Percentiles rank a stretch among this genome's conserved stretches.
phyloP scores from a whole-genome alignment of 2,797 vertebrate genomes.

The Gambelia wislizenii region DNA sequence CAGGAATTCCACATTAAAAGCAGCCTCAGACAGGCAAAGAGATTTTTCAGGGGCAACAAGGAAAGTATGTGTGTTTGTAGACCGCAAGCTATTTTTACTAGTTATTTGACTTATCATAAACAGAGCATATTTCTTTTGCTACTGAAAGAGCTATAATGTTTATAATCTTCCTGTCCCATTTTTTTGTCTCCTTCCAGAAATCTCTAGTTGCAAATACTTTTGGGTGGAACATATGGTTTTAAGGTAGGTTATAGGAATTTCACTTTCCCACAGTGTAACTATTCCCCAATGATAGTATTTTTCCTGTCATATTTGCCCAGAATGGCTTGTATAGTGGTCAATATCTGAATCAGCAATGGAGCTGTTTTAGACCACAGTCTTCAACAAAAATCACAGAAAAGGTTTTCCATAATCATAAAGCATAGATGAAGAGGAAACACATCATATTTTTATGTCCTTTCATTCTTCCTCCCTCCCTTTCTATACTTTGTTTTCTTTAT shows the following conservation, averaged over 20 bases:
- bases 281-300: conserved; percentile 67
- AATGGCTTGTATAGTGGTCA: conserved; percentile 67
- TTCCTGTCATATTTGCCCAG: conserved; percentile 67
- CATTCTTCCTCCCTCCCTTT: too few species aligned
- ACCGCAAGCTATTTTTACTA: background rate
- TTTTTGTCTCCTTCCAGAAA: conserved; percentile 15
- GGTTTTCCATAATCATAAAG: conserved; percentile 60
- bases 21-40: too few species aligned
- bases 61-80: background rate
- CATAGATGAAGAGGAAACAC: background rate
- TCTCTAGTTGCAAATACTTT: conserved; percentile 65
- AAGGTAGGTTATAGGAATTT: conserved; percentile 69
- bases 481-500: too few species aligned
- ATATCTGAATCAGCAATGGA: conserved; percentile 62
- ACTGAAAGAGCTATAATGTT: conserved; percentile 41
- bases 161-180: conserved; percentile 31
- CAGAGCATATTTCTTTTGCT: conserved; percentile 48
- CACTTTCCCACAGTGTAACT: conserved; percentile 61
- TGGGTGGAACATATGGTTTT: conserved; percentile 78
- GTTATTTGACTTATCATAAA: conserved; percentile 25
- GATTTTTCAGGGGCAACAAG: background rate
- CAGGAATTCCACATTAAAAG: background rate
- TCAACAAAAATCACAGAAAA: conserved; percentile 60
- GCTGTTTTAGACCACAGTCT: conserved; percentile 69
- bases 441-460: too few species aligned